Percentiles rank a stretch among this genome's conserved stretches.
Conservation (phyloP, 2,888 invertebrate species). For the Ernsta delagoae region DNA sequence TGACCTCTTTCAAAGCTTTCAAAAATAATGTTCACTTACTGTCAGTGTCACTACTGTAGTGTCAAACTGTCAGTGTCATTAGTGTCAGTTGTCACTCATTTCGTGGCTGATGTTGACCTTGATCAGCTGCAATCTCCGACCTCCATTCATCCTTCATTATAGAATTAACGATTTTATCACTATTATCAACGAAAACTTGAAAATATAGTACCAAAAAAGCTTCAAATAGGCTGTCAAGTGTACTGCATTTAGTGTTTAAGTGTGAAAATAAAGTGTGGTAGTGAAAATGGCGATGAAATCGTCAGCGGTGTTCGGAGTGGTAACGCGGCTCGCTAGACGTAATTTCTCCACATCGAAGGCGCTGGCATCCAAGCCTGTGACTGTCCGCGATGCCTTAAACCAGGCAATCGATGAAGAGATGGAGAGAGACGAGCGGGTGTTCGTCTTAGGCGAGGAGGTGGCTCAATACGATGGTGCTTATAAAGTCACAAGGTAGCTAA, state of each 20-base stretch:
- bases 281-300: slow-evolving; percentile 81
- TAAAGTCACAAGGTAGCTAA: slow-evolving; percentile 89
- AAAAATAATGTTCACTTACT: too few relatives aligned
- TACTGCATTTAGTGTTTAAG: slow-evolving; percentile 48
- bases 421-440: slow-evolving; percentile 95
- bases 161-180: slow-evolving; percentile 58
- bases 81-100: not conserved
- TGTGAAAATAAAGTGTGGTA: slow-evolving; percentile 45
- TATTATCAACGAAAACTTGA: slow-evolving; percentile 58
- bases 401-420: slow-evolving; percentile 98
- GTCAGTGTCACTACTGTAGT: too few relatives aligned
- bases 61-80: too few relatives aligned
- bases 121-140: slow-evolving; percentile 50
- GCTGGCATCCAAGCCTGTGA: slow-evolving; percentile 88
- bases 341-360: slow-evolving; percentile 73
- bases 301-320: slow-evolving; percentile 64
- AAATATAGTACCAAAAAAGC: slow-evolving; percentile 48
- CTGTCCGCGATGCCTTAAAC: slow-evolving; percentile 98
- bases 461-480: slow-evolving; percentile 99
- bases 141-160: slow-evolving; percentile 80
- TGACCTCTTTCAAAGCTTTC: too few relatives aligned
- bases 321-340: slow-evolving; percentile 66
- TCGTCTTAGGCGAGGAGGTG: slow-evolving; percentile 98
- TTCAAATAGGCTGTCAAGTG: slow-evolving; percentile 49
- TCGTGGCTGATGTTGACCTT: slow-evolving; percentile 3